Conservation (phyloP, 2,888 invertebrate genomes). For the Lepidocyrtinus sp. region DNA sequence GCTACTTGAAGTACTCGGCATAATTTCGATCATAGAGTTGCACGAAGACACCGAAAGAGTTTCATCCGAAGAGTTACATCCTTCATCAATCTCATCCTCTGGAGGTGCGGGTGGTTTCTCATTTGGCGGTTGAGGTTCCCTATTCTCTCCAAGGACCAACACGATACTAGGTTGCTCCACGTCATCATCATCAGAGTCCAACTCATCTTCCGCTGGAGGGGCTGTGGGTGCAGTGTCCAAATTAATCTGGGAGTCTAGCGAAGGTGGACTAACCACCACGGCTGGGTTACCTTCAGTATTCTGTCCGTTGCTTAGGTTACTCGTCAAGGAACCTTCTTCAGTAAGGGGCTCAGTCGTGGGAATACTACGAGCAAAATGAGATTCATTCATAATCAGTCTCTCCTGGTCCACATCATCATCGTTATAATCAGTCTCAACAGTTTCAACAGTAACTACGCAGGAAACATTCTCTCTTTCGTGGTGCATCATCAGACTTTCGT, state of each 20-base stretch:
- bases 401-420: too few species aligned
- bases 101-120: conserved; percentile 31
- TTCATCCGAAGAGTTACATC: conserved; percentile 44
- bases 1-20: too few species aligned
- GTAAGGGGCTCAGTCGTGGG: conserved; percentile 24
- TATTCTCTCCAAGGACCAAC: conserved; percentile 1
- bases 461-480: too few species aligned
- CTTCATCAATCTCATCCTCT: conserved; percentile 23
- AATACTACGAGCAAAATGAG: neutral
- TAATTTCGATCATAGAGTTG: conserved; percentile 62
- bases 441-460: too few species aligned
- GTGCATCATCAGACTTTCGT: too few species aligned
- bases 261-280: conserved; percentile 38
- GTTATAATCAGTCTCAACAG: too few species aligned
- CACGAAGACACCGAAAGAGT: conserved; percentile 57
- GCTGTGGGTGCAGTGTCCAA: conserved; percentile 12
- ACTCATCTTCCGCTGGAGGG: conserved; percentile 17
- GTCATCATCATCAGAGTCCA: conserved; percentile 12
- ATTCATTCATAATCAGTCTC: too few species aligned
- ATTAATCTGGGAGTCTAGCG: neutral
- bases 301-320: conserved; percentile 1
- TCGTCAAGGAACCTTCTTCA: conserved; percentile 18
- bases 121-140: too few species aligned
- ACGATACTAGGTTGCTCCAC: conserved; percentile 21
- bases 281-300: conserved; percentile 8